Base-by-base conservation (phyloP, 1,140 invertebrate genomes). In the Cephus cinctus region DNA sequence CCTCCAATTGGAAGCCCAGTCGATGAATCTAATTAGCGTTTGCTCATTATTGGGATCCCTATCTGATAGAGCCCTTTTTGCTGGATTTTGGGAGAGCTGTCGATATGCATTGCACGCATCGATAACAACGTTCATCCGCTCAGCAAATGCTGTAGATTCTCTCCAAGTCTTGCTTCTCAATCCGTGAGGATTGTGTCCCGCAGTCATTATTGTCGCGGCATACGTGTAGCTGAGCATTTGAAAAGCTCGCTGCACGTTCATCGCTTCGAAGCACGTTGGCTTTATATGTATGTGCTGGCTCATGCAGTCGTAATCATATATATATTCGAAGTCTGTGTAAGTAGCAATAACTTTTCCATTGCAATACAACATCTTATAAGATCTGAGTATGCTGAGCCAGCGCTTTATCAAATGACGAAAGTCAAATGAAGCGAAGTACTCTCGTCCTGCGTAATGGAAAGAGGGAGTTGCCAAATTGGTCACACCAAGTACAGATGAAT, bases 331-430 rank as follows among this genome's bases (percentile, higher is more conserved):
- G 40, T 59, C 51, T 8, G 46, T 5, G 31, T 52, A 61, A 2
- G 15, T 18, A 1, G 43, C 48, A 21, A 59, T 57, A 4, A 56
- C 27, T 34, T 56, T 4, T 2, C 39, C 38, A 20, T 47, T 35
- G 3, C 31, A 32, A 36, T 46, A 55, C 20, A 57, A 43, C 15
- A 22, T 16, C 2, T 36, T 35, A 36, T 59, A n/a, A 2, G 15
- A 45, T 15, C 53, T 32, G 11, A 63, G 12, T 5, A 30, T 19
- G 15, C 25, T 22, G 3, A 56, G 9, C 8, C 54, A 27, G 8
- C 56, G 19, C 38, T 61, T 55, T 5, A 56, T 55, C 1, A 62
- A 22, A 38, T 59, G 51, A 21, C 52, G 49, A 32, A 56, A 57
- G 31, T 59, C 50, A 43, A 43, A 47, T 2, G 41, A 11, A 2